Base-by-base conservation (phyloP, 1,140 invertebrate species). In the Campoletis sonorensis region DNA sequence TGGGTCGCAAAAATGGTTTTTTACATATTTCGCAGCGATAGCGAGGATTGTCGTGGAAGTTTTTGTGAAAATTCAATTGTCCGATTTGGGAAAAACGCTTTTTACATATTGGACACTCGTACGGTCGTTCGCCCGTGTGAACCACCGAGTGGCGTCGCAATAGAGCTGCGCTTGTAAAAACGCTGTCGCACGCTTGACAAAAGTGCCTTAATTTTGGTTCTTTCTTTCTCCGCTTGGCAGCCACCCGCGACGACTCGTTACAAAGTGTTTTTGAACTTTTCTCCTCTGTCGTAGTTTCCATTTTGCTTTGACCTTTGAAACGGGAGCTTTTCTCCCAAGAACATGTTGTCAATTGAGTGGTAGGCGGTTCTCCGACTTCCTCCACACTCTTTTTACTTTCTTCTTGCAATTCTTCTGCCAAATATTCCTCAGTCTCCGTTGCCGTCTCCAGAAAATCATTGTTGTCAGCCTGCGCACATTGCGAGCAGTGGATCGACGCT, bases 1-100 rank as follows among this genome's bases (percentile, higher is more conserved):
- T 93, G 30, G 91, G 89, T 18, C 92, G 90, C 5, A 90, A 89
- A 68, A 93, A 93, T 27, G 91, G 85, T 76, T 93, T 93, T 27
- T 90, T 89, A 76, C 92, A 93, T 0, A 92, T 88, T 8, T 89
- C 85, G 79, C 93, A 93, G 7, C 84, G 84, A 51, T 81, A 82
- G 2, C 72, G 80, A 15, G 82, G 82, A 75, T 83, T 81, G 2
- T 37, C 49, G 26, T 85, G 84, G 23, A 79, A 73, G 30, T 85
- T 83, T 27, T 75, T 78, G 51, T 85, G 84, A 37, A 83, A 81
- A 79, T 85, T 85, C 61, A 83, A 72, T 10, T 81, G 80, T 33
- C 80, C 82, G 18, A 81, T 10, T 75, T 83, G 82, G 23, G 80
- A 80, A 61, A 85, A 85, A 45, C 79, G 49, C 21, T 71, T 77